Base-by-base conservation (phyloP, 2,888 invertebrate genomes). In the Tachina grossa region DNA sequence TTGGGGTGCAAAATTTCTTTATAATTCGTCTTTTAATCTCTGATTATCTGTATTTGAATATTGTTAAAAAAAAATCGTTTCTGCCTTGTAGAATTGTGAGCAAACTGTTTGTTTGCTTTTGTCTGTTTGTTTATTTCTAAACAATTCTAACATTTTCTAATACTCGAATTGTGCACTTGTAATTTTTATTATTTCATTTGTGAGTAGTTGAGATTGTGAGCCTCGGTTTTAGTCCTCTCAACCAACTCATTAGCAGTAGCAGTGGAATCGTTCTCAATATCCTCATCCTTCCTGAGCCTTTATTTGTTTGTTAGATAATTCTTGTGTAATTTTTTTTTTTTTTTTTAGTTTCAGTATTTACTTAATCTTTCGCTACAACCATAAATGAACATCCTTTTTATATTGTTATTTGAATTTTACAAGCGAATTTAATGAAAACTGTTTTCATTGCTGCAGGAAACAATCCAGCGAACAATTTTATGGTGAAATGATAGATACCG, bases 11-110 rank as follows among this genome's bases (percentile, higher is more conserved):
- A 55, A 5, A 13, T 72, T 49, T 66, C 39, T 55, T 55, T 31
- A 11, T 43, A 2, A 47, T 22, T 49, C 39, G 45, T 57, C 11
- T 31, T 71, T 68, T 66, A 77, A 83, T 49, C 71, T 16, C 31
- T 55, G 75, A 81, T 81, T 75, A 75, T 75, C 75, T 53, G 68
- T 22, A 69, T 81, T 81, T 83, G 69, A 69, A 69, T 53, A 66
- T 66, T 51, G 59, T 74, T 66, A 41, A 43, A 47, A 65, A n/a
- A 53, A 47, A 53, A 45, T 43, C 53, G 53, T 53, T 57, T 57
- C 66, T 16, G 22, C 16, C 9, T 16, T 22, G n/a, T n/a, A 47
- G 65, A 2, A 1, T 47, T 68, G 57, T 11, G 5, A 19, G 39
- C 2, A 16, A n/a, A 49, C 8, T 19, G 51, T 45, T 8, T 49